Evolutionary conservation across 2,113 vertebrate genomes (phyloP).

Genomic region (Mixornis gularis): DNA sequence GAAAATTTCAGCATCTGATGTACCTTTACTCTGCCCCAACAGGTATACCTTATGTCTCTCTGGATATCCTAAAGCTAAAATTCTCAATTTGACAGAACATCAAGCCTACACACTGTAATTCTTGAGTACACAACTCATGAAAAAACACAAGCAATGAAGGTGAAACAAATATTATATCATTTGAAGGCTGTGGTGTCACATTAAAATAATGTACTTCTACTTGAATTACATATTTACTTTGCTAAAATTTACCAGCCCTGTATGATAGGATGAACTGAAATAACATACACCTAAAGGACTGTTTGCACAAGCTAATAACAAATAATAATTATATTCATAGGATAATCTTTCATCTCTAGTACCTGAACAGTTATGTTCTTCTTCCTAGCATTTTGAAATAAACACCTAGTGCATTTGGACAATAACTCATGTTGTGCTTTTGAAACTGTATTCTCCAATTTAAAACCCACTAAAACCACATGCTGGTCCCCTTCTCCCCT

Average conservation of each 20-base stretch:
- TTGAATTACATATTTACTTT: neutral
- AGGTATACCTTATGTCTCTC: neutral
- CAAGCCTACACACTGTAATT: neutral
- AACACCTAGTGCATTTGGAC: neutral
- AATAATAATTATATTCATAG: neutral
- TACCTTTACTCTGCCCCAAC: neutral
- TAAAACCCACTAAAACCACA: neutral
- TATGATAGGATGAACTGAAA: neutral
- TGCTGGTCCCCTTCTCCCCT: neutral
- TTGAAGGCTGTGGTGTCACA: neutral
- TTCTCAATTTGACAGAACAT: neutral
- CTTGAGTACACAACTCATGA: neutral
- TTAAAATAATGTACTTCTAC: neutral
- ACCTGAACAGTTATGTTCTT: fast-evolving
- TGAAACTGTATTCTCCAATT: neutral
- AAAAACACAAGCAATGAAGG: neutral
- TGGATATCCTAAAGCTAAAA: neutral
- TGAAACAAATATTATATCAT: neutral
- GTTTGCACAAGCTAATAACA: neutral
- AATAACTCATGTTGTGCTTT: neutral
- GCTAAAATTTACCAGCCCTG: neutral
- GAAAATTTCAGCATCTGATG: neutral
- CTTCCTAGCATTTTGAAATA: neutral
- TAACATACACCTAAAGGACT: neutral
- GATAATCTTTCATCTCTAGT: neutral